A percentile compares a stretch with the other conserved stretches of the same genome.
phyloP scores from a whole-genome alignment of 2,113 vertebrate genomes.

The Diphyllodes magnificus region DNA sequence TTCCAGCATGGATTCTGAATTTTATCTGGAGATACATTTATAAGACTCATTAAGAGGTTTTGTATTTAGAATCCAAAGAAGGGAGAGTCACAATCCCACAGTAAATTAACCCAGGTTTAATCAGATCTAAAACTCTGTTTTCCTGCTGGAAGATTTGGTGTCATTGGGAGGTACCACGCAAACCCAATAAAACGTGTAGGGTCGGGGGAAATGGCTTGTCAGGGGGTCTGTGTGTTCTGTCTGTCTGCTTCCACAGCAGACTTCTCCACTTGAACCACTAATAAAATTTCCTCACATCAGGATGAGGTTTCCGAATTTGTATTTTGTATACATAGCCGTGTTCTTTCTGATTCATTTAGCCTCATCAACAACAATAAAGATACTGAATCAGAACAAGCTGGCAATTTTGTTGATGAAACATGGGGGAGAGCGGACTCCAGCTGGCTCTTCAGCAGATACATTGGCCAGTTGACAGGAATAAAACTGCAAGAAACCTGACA shows the following conservation, averaged over 20 bases:
- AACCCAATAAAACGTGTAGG: neutral
- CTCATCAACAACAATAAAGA: constrained; percentile 58
- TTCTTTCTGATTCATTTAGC: constrained; percentile 52
- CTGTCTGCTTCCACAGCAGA: neutral
- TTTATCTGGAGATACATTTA: neutral
- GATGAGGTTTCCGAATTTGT: constrained; percentile 2
- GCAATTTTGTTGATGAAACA: constrained; percentile 60
- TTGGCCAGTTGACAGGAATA: constrained; percentile 41
- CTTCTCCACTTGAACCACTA: neutral
- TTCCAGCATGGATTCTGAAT: neutral
- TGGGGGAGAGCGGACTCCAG: constrained; percentile 21
- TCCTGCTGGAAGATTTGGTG: neutral
- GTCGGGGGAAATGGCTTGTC: neutral
- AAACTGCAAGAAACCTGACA: constrained; percentile 12
- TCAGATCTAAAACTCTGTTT: neutral
- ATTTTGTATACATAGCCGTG: constrained; percentile 37
- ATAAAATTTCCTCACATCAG: neutral
- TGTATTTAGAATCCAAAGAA: neutral
- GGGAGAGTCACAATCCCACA: neutral
- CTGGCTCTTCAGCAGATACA: constrained; percentile 7
- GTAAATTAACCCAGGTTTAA: neutral
- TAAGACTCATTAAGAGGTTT: neutral
- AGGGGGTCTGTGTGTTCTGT: neutral
- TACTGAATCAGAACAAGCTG: constrained; percentile 55
- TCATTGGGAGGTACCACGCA: neutral